phyloP scores from a whole-genome alignment of 1,140 invertebrate genomes.

The Ceratosolen fusciceps region DNA sequence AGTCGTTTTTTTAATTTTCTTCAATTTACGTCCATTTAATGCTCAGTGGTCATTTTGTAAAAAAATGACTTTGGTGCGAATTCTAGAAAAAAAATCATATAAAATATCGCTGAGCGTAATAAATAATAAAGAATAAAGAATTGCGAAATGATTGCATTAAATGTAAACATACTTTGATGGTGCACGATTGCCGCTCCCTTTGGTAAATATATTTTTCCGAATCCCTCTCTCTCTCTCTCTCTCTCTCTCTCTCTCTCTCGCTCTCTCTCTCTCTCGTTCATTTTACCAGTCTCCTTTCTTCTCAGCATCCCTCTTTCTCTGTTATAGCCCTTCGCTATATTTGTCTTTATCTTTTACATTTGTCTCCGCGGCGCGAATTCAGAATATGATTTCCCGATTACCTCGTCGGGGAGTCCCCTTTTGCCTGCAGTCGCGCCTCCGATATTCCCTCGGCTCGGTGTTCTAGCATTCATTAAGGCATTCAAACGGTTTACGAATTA shows the following conservation, averaged over 20 bases:
- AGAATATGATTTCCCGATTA: constrained; percentile 58
- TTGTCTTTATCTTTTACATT: not conserved
- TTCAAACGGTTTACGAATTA: constrained; percentile 61
- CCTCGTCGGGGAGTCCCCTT: constrained; percentile 54
- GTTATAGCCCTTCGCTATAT: not conserved
- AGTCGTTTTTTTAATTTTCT: constrained; percentile 13
- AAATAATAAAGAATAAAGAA: too few species aligned
- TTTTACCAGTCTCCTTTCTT: too few species aligned
- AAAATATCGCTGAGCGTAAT: too few species aligned
- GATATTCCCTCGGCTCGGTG: constrained; percentile 49
- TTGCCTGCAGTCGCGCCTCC: constrained; percentile 48
- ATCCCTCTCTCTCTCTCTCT: not conserved
- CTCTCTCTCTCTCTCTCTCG: not conserved
- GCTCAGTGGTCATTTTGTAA: constrained; percentile 20
- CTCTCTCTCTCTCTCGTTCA: too few species aligned
- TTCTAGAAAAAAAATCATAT: too few species aligned
- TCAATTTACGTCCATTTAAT: constrained; percentile 41
- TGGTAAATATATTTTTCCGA: not conserved
- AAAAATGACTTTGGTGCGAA: not conserved
- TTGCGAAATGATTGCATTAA: too few species aligned
- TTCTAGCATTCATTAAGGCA: constrained; percentile 57
- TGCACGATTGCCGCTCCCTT: too few species aligned
- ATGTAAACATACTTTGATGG: too few species aligned
- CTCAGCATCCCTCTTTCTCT: not conserved
- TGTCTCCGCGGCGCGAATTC: constrained; percentile 47